These are phyloP conservation scores for Pao palembangensis DNA, from an alignment of 2,113 vertebrate species.

Conservation along the genomic window DNA sequence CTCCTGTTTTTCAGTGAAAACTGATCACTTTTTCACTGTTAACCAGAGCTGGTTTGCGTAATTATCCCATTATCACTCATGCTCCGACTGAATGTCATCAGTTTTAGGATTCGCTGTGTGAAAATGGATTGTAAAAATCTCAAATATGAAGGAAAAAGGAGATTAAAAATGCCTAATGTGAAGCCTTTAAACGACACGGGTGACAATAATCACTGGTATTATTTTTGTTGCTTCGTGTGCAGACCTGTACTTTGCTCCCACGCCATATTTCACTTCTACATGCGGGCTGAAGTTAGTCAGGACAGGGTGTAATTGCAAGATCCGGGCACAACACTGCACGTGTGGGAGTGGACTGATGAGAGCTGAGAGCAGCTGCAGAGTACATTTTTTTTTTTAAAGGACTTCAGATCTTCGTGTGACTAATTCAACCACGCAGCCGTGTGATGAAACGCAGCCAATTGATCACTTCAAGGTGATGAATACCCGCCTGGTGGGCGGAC, in stretches of 20 bases:
- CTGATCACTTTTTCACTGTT: too few relatives aligned
- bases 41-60: too few relatives aligned
- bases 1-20: too few relatives aligned
- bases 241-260: not conserved
- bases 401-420: constrained; percentile 31
- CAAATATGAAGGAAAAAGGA: too few relatives aligned
- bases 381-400: constrained; percentile 5
- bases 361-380: constrained; percentile 11
- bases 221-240: too few relatives aligned
- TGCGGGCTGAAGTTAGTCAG: not conserved
- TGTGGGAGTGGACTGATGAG: constrained; percentile 18
- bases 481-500: constrained; percentile 44
- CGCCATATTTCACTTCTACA: not conserved
- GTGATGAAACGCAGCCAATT: constrained; percentile 46
- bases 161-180: too few relatives aligned
- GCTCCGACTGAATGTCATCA: too few relatives aligned
- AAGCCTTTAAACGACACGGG: too few relatives aligned
- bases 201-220: too few relatives aligned
- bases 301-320: not conserved
- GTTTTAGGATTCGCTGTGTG: too few relatives aligned
- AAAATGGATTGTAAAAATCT: too few relatives aligned
- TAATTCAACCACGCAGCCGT: constrained; percentile 32
- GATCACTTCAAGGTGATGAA: constrained; percentile 41
- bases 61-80: too few relatives aligned
- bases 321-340: not conserved